These are phyloP conservation scores for Eustalomyia histrio DNA, from an alignment of 2,888 invertebrate species.

Conservation along the genomic window DNA sequence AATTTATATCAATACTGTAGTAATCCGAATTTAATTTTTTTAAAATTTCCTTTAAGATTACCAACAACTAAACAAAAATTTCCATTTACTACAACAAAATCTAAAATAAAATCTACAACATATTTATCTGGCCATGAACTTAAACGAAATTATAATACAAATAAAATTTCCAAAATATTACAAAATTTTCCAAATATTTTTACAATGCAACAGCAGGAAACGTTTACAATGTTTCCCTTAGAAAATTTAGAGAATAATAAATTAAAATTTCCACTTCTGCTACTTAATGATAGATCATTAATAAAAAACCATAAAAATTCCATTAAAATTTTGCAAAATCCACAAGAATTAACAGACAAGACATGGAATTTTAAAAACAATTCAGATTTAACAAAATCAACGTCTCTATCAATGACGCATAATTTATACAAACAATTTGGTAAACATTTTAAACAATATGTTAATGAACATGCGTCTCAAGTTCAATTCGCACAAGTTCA, in stretches of 20 bases:
- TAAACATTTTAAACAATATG: constrained; percentile 5
- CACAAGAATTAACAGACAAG: not conserved
- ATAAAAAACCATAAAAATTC: not conserved
- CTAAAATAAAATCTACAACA: not conserved
- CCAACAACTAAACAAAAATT: not conserved
- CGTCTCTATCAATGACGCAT: constrained; percentile 34
- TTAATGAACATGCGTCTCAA: constrained; percentile 50
- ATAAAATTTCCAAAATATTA: not conserved
- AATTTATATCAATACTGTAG: no score
- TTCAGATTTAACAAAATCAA: not conserved
- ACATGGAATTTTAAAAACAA: constrained; percentile 5
- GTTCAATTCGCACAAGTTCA: constrained; percentile 58
- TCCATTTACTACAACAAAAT: not conserved
- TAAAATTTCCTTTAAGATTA: constrained; percentile 31
- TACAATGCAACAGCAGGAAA: not conserved
- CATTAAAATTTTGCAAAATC: not conserved
- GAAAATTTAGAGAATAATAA: not conserved
- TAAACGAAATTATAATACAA: not conserved
- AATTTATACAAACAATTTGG: constrained; percentile 18
- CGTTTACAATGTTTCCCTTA: constrained; percentile 21
- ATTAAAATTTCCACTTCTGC: not conserved
- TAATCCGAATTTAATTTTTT: not conserved
- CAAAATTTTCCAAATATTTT: not conserved
- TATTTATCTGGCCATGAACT: constrained; percentile 1
- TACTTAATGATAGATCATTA: not conserved